These are phyloP conservation scores for Tupiocoris notatus DNA, from an alignment of 2,888 invertebrate species.

Conservation along the genomic window DNA sequence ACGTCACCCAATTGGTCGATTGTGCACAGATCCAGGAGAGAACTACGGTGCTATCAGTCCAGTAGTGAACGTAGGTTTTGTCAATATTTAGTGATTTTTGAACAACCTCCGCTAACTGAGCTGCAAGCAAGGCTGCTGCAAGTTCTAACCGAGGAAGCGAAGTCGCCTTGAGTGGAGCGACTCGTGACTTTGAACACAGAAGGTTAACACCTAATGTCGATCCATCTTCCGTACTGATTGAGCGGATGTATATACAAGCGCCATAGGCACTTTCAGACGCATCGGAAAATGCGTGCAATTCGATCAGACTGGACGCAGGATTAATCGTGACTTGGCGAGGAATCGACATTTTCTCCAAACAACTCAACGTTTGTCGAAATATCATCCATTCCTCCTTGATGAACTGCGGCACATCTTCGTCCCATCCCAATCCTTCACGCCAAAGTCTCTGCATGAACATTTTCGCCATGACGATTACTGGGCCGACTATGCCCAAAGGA, in stretches of 20 bases:
- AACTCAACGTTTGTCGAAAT: neutral
- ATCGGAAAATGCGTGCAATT: conserved; percentile 45
- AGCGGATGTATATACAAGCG: neutral
- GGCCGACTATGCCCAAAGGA: conserved; percentile 49
- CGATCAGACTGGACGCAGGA: neutral
- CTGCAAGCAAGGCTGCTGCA: conserved; percentile 41
- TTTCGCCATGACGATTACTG: conserved; percentile 49
- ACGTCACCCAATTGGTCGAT: conserved; percentile 28
- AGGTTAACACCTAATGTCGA: neutral
- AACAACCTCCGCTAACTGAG: conserved; percentile 24
- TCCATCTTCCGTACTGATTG: neutral
- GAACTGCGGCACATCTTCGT: conserved; percentile 44
- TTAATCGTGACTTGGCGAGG: neutral
- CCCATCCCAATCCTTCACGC: conserved; percentile 48
- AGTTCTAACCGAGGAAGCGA: conserved; percentile 45
- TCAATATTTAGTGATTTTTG: too few relatives aligned
- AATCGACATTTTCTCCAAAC: neutral
- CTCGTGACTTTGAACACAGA: conserved; percentile 39
- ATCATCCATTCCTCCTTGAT: neutral
- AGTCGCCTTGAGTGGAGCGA: conserved; percentile 41
- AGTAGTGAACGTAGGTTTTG: too few relatives aligned
- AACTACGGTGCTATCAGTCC: too few relatives aligned
- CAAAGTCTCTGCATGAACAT: conserved; percentile 47
- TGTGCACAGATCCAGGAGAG: too few relatives aligned
- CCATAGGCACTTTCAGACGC: conserved; percentile 41